Evolutionary conservation across 1,140 invertebrate species (phyloP), one percentile per base, ranked within the genome.

Genomic region (Temnothorax longispinosus): DNA sequence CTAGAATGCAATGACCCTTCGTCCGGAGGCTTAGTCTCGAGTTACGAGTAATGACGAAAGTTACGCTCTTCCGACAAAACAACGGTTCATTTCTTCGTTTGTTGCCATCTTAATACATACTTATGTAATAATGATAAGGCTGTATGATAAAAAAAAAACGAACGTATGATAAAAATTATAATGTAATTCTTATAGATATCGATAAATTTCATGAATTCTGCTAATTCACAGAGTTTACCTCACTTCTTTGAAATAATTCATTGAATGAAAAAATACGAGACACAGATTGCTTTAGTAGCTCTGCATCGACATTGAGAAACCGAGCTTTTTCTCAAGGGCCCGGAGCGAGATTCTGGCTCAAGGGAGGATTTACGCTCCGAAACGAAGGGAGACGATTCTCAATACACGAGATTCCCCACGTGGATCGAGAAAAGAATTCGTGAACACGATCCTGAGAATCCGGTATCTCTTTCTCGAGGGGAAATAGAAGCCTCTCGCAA

Each of bases 1-100:
- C 75, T 88, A 86, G 86, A 80, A 92, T 91, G 50, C 91, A 86
- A 90, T 75, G 91, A 88, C 85, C 81, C 86, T 56, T 58, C 52
- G 21, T 50, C 21, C 60, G 8, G 2, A 72, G 52, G 44, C 56
- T 41, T 50, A 32, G 32, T 32, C 27, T 54, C 67, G 56, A 35
- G 38, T 54, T 69, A 58, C 62, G 80, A 90, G 75, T 81, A 88
- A 90, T 90, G 75, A 85, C 60, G 47, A 35, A 50, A 85, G 38
- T 71, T 71, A 38, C 38, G 65, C n/a, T 81, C 27, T 35, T 15
- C n/a, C 38, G 18, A 44, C 41, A 7, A 27, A 13, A 32, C 18
- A 62, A 8, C 13, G 21, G 21, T 5, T 64, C 27, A 10, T 64
- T 64, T n/a, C 8, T 21, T 11, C 15, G 2, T 0, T 64, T 64